Conservation (phyloP, 2,888 invertebrate species). For the Macaria liturata region DNA sequence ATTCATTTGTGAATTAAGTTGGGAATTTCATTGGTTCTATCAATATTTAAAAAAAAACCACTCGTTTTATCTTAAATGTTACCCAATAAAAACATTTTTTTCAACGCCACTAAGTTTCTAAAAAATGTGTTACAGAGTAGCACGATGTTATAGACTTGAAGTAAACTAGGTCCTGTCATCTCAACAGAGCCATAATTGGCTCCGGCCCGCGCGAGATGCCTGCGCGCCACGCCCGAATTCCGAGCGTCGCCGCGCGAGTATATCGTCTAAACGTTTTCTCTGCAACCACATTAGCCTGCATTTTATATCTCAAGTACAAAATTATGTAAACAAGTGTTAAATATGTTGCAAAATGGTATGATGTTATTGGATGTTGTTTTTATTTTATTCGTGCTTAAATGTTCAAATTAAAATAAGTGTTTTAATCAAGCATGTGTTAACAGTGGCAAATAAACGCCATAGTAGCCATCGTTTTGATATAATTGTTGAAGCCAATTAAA, state of each 20-base stretch:
- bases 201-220: constrained; percentile 18
- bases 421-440: no score
- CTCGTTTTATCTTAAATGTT: no score
- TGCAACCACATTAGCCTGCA: constrained; percentile 1
- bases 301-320: neutral
- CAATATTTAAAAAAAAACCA: no score
- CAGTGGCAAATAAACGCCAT: no score
- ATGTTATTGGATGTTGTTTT: neutral
- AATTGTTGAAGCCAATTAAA: neutral
- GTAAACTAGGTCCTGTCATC: constrained; percentile 25
- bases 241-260: constrained; percentile 6
- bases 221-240: constrained; percentile 18
- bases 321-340: neutral
- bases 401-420: no score
- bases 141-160: constrained; percentile 14
- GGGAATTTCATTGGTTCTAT: no score
- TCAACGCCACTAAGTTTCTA: no score
- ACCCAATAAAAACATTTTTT: no score
- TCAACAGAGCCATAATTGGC: constrained; percentile 24
- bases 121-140: constrained; percentile 23
- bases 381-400: no score
- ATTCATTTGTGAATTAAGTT: no score
- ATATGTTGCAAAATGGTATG: neutral
- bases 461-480: neutral
- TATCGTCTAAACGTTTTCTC: constrained; percentile 22